Evolutionary conservation across 2,888 invertebrate genomes (phyloP), one percentile per base, ranked within the genome.

Genomic region (Drosophila tanythrix): DNA sequence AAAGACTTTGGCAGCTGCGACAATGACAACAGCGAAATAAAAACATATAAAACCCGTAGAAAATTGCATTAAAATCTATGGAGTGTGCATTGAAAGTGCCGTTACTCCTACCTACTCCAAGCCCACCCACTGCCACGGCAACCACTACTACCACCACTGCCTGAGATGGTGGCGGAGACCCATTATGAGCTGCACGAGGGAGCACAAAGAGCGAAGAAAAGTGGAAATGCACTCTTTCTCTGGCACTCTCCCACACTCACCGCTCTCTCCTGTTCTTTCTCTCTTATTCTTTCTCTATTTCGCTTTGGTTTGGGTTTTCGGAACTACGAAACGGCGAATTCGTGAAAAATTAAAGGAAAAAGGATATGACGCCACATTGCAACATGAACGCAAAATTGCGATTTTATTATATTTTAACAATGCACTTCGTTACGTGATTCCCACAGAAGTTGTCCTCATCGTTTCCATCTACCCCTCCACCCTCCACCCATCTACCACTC

Each of bases 371-470:
- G 87, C 87, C 87, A 87, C 90, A 87, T 87, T 87, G 87, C 87
- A 87, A 89, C 87, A 87, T 90, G 90, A 87, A 87, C 87, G 89
- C 90, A 90, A 87, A 87, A 87, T 87, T 87, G 87, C 90, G 88
- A 87, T 87, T 87, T 87, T 87, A 87, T 87, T 87, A 90, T 87
- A 89, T 87, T 87, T 87, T 87, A 87, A 87, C 87, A 87, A 87
- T 87, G 87, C 90, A 90, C 89, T 87, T 87, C 90, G 87, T 87
- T 87, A 90, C 90, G 90, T 89, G 89, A 90, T 90, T 90, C 90
- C 89, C 90, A 80, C 82, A 84, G 89, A 87, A 89, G 83, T 78
- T 70, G 88, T 81, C 71, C 83, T 72, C 65, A 66, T 57, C 76
- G 61, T 58, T 31, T 15, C 61, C 35, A 13, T 27, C 27, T 15